phyloP scores from a whole-genome alignment of 2,888 invertebrate genomes.

The Hololepta plana region DNA sequence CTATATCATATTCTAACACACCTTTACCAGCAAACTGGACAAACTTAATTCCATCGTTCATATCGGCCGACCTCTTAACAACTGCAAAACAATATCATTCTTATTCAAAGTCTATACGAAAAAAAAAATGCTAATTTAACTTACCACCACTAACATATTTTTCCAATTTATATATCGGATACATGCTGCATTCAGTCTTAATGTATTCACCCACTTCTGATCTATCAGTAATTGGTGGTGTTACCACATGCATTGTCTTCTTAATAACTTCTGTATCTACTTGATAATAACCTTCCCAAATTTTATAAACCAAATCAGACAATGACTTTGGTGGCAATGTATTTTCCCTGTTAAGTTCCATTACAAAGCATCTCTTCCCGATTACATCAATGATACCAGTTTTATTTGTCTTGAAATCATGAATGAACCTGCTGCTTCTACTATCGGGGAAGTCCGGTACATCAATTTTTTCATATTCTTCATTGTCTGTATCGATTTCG shows the following conservation, averaged over 20 bases:
- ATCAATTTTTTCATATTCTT: slow-evolving; percentile 66
- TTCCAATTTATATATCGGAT: slow-evolving; percentile 56
- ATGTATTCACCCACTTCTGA: slow-evolving; percentile 50
- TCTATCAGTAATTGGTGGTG: slow-evolving; percentile 47
- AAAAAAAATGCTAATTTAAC: slow-evolving; percentile 14
- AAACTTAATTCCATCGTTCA: slow-evolving; percentile 38
- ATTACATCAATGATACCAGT: slow-evolving; percentile 34
- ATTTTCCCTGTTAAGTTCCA: slow-evolving; percentile 64
- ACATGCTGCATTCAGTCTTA: slow-evolving; percentile 46
- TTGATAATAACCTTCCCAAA: slow-evolving; percentile 62
- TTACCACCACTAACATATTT: slow-evolving; percentile 46
- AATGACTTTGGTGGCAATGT: slow-evolving; percentile 66
- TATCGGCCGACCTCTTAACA: slow-evolving; percentile 23
- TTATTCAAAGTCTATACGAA: too few species aligned
- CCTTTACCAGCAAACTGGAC: slow-evolving; percentile 61
- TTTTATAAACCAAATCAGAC: slow-evolving; percentile 61
- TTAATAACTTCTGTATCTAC: slow-evolving; percentile 65
- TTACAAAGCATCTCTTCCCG: slow-evolving; percentile 65
- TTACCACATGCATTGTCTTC: slow-evolving; percentile 55
- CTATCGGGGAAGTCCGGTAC: slow-evolving; percentile 74
- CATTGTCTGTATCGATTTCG: slow-evolving; percentile 54
- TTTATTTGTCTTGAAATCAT: slow-evolving; percentile 68
- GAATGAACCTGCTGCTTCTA: slow-evolving; percentile 69
- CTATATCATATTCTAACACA: slow-evolving; percentile 54
- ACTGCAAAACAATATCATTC: slow-evolving; percentile 19